These are phyloP conservation scores for Plotosus lineatus DNA, from an alignment of 2,113 vertebrate species.

Conservation along the genomic window DNA sequence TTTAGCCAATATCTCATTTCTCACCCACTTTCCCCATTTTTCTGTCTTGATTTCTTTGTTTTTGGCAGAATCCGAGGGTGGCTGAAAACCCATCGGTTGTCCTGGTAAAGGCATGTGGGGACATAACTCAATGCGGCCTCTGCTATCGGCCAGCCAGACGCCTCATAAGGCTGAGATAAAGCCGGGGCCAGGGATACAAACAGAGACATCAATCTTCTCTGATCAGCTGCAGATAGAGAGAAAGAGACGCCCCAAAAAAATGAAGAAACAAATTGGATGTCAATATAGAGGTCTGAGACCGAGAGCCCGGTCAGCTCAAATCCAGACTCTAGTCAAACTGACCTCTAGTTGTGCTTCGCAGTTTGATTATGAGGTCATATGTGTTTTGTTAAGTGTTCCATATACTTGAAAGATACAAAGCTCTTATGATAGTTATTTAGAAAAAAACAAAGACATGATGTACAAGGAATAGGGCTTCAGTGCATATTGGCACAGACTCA, in stretches of 20 bases:
- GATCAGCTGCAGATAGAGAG: conserved; percentile 62
- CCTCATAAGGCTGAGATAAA: conserved; percentile 60
- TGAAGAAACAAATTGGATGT: conserved; percentile 61
- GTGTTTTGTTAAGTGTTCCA: neutral
- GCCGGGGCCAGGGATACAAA: conserved; percentile 56
- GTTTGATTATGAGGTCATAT: conserved; percentile 22
- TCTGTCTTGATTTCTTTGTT: conserved; percentile 48
- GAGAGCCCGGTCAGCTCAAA: conserved; percentile 40
- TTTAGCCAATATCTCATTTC: conserved; percentile 44
- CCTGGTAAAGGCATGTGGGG: conserved; percentile 53
- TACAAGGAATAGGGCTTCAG: neutral
- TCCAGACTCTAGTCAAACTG: conserved; percentile 32
- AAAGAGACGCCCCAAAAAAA: conserved; percentile 54
- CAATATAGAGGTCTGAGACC: conserved; percentile 53
- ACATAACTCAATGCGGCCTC: conserved; percentile 59
- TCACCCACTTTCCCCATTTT: conserved; percentile 34
- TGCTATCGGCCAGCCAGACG: conserved; percentile 52
- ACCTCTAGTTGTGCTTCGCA: conserved; percentile 41
- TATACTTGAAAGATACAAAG: neutral
- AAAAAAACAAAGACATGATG: neutral
- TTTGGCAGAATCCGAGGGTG: conserved; percentile 46
- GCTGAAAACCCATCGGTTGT: conserved; percentile 57
- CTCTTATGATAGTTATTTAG: neutral
- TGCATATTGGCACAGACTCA: neutral
- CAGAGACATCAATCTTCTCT: conserved; percentile 64